A percentile compares a stretch with the other conserved stretches of the same genome.
Conservation (phyloP, 2,113 vertebrate species). For the Sisor rabdophorus region DNA sequence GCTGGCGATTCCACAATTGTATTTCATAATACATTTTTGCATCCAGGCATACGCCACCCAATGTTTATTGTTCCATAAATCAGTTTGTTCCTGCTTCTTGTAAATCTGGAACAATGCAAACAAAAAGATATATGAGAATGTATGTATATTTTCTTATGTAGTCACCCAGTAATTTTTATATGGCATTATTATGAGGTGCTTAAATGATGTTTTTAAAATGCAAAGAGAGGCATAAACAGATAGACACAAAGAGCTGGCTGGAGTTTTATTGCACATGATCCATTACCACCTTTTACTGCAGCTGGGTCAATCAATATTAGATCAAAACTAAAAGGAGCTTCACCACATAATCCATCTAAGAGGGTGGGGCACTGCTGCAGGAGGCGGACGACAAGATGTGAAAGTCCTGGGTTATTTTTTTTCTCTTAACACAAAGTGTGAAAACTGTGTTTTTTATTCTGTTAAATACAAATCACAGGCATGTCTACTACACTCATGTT, state of each 20-base stretch:
- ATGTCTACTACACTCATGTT: conserved; percentile 18
- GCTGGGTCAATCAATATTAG: conserved; percentile 64
- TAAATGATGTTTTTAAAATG: not conserved
- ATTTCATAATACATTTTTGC: not conserved
- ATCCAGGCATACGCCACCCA: not conserved
- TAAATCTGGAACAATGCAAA: conserved; percentile 12
- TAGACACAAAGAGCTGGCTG: not conserved
- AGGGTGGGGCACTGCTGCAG: not conserved
- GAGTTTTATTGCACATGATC: conserved; percentile 48
- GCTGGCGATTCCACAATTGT: conserved; percentile 14
- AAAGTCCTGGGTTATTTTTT: conserved; percentile 45
- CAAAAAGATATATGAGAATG: conserved; percentile 19
- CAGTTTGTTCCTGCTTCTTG: not conserved
- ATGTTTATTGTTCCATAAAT: conserved; percentile 36
- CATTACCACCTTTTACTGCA: conserved; percentile 60
- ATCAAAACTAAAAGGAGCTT: conserved; percentile 64
- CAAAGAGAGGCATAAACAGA: not conserved
- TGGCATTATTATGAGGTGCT: not conserved
- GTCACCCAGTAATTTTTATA: conserved; percentile 26
- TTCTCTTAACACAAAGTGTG: not conserved
- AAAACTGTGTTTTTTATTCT: not conserved
- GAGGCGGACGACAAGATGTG: conserved; percentile 51
- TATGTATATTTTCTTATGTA: not conserved
- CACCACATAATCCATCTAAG: conserved; percentile 56
- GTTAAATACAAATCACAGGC: conserved; percentile 4